These are phyloP conservation scores for Pycnomerus fuliginosus DNA, from an alignment of 2,888 invertebrate genomes.

Conservation along the genomic window DNA sequence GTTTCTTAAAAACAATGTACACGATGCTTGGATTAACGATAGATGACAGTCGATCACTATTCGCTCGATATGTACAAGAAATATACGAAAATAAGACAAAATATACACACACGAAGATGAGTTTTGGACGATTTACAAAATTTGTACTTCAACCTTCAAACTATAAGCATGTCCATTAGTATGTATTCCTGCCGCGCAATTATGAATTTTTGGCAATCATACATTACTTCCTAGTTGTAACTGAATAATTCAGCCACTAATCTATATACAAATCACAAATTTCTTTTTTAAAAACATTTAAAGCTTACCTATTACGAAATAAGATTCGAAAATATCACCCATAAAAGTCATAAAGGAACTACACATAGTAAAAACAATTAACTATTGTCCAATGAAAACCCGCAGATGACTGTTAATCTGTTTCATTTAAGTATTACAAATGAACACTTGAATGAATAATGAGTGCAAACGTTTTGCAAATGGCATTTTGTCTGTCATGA, in stretches of 20 bases:
- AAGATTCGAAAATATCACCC: slow-evolving; percentile 16
- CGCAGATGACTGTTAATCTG: too few relatives aligned
- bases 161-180: slow-evolving; percentile 41
- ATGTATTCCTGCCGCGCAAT: slow-evolving; percentile 29
- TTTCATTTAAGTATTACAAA: slow-evolving; percentile 9
- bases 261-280: slow-evolving; percentile 26
- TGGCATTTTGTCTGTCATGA: slow-evolving; percentile 46
- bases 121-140: slow-evolving; percentile 26
- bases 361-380: slow-evolving; percentile 11
- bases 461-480: slow-evolving; percentile 24
- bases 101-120: slow-evolving; percentile 10
- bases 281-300: slow-evolving; percentile 17
- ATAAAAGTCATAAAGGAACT: slow-evolving; percentile 16
- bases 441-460: slow-evolving; percentile 8
- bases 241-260: slow-evolving; percentile 35
- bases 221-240: too few relatives aligned
- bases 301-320: slow-evolving; percentile 7
- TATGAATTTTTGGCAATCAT: slow-evolving; percentile 30
- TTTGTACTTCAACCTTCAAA: slow-evolving; percentile 40
- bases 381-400: slow-evolving; percentile 15
- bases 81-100: slow-evolving; percentile 17
- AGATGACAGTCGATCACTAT: slow-evolving; percentile 27
- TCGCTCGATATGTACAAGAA: slow-evolving; percentile 14
- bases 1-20: slow-evolving; percentile 15
- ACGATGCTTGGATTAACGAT: slow-evolving; percentile 29